phyloP scores from a whole-genome alignment of 2,113 vertebrate genomes.

The Hemiprocne comata region DNA sequence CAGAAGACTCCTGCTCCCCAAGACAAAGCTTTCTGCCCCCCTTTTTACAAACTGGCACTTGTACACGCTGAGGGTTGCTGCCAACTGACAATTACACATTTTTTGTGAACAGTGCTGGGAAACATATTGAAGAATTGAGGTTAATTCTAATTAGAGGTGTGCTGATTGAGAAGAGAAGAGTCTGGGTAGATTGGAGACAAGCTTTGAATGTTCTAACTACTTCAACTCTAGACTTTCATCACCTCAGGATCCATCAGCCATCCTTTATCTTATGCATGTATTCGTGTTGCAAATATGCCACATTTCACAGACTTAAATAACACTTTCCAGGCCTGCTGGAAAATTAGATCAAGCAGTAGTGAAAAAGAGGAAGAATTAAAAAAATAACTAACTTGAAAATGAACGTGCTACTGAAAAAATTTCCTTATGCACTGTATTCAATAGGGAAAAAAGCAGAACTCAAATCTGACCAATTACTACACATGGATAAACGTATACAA shows the following conservation, averaged over 20 bases:
- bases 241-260: background rate
- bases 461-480: background rate
- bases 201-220: background rate
- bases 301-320: background rate
- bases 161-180: background rate
- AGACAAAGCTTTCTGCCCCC: background rate
- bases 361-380: background rate
- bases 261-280: background rate
- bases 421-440: background rate
- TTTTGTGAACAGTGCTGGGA: background rate
- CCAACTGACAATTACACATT: background rate
- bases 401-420: background rate
- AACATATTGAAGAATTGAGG: background rate
- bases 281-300: background rate
- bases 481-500: background rate
- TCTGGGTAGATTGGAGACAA: background rate
- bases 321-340: background rate
- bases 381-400: background rate
- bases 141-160: constrained; percentile 30
- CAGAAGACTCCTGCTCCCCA: background rate
- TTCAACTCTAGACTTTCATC: background rate
- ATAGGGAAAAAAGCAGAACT: background rate
- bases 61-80: background rate
- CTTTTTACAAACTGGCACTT: fast-evolving
- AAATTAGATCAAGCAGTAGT: background rate